phyloP scores from a whole-genome alignment of 2,113 vertebrate species.

The Nannospalax galili region DNA sequence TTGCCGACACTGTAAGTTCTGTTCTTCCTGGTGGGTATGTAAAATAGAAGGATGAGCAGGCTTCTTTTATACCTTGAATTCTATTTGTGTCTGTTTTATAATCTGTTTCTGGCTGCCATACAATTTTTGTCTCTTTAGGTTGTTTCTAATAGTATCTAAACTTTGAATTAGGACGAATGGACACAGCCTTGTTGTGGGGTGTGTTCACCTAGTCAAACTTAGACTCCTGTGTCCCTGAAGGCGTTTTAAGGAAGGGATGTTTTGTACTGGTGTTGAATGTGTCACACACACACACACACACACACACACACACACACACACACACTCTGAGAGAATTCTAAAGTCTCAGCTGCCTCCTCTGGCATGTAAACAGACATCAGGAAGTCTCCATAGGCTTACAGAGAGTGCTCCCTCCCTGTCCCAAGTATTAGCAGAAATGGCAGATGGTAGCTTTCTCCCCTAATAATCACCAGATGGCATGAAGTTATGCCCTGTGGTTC shows the following conservation, averaged over 20 bases:
- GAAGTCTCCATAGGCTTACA: not conserved
- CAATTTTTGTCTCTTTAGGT: not conserved
- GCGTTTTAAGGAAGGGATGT: not conserved
- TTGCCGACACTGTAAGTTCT: not conserved
- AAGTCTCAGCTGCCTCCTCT: not conserved
- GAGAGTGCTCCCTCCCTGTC: not conserved
- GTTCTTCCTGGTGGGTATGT: not conserved
- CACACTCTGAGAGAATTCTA: not conserved
- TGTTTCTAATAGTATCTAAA: not conserved
- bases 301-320: not conserved
- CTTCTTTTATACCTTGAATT: not conserved
- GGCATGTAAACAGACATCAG: slow-evolving; percentile 6
- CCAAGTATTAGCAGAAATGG: slow-evolving; percentile 1
- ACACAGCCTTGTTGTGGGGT: not conserved
- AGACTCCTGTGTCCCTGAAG: not conserved
- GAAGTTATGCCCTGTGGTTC: slow-evolving; percentile 31
- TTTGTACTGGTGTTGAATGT: not conserved
- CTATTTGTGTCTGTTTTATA: not conserved
- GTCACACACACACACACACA: not conserved
- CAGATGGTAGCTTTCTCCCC: slow-evolving; percentile 69
- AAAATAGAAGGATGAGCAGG: not conserved
- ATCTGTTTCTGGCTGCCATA: not conserved
- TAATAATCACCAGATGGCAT: slow-evolving; percentile 72
- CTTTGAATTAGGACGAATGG: not conserved
- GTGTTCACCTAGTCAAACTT: not conserved